These are phyloP conservation scores for Ochlodes sylvanus DNA, from an alignment of 2,888 invertebrate species.

Conservation along the genomic window DNA sequence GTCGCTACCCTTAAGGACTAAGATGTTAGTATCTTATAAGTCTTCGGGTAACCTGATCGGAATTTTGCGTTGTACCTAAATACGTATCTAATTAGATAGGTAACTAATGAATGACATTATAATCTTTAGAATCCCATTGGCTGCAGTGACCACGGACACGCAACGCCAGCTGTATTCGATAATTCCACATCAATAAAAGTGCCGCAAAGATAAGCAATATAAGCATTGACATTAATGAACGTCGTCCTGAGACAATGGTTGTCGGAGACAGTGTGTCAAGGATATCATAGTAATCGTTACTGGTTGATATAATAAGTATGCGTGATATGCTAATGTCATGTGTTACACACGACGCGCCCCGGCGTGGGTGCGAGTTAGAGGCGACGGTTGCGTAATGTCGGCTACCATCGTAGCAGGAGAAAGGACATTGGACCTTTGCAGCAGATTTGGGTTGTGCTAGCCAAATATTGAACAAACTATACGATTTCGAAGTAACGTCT, in stretches of 20 bases:
- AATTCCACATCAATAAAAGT: background rate
- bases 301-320: conserved; percentile 33
- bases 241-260: conserved; percentile 10
- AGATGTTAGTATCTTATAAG: no score
- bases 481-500: no score
- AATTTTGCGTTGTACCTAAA: no score
- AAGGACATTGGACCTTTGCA: background rate
- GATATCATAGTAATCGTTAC: conserved; percentile 39
- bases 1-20: no score
- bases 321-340: conserved; percentile 39
- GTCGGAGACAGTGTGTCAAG: conserved; percentile 39
- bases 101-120: no score
- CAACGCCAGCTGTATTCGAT: no score
- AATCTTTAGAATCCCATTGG: no score
- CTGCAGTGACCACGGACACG: no score
- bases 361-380: conserved; percentile 1
- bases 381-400: conserved; percentile 9
- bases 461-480: no score
- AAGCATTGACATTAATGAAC: background rate
- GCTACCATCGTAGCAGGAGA: conserved; percentile 6
- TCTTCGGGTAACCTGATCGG: no score
- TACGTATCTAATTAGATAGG: no score
- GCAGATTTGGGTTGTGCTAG: no score
- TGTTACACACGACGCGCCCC: background rate
- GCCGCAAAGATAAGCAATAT: background rate